Base-by-base conservation (phyloP, 2,888 invertebrate species). In the Chaetogeoica ovagalla region DNA sequence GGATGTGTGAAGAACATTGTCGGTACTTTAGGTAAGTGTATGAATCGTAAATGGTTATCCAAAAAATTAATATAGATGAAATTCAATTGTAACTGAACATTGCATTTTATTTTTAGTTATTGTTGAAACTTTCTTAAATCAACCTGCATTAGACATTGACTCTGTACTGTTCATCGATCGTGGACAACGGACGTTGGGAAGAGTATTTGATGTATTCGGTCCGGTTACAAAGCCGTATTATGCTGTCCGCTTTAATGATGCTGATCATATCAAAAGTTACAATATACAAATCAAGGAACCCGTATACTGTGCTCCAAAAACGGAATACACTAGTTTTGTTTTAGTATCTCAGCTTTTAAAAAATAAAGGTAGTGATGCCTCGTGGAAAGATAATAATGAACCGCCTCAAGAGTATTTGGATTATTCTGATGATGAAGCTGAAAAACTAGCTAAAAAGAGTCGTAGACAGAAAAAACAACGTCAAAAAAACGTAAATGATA, bases 141-240 rank as follows among this genome's bases (percentile, higher is more conserved):
- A 91, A 23, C 92, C 94, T 69, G 91, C 95, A 0, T 89, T 97
- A 77, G 92, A 97, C 87, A 87, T 96, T 83, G 97, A 96, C 83
- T 94, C 94, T 0, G 90, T 97, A 19, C 87, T 98, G 76, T 98
- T 98, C 86, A 85, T 95, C 82, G 92, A 95, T 19, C 90, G 91
- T 84, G 94, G 94, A 6, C 90, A 91, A 82, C 90, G 90, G 83
- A 89, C 93, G 15, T 87, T 95, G 7, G 94, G 94, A 11, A 90
- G 91, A 86, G 91, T 97, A 71, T 96, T 94, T 86, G 98, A 98
- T 88, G 95, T 97, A 0, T 92, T 97, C 85, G 97, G 98, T 19
- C 93, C 91, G 72, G 94, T 97, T 0, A 88, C 89, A 0, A 91
- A 92, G 84, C 97, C 98, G 0, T 89, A 93, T 83, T 98, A 98